Evolutionary conservation across 2,797 vertebrate species (phyloP).

Genomic region (Tachyglossus aculeatus): DNA sequence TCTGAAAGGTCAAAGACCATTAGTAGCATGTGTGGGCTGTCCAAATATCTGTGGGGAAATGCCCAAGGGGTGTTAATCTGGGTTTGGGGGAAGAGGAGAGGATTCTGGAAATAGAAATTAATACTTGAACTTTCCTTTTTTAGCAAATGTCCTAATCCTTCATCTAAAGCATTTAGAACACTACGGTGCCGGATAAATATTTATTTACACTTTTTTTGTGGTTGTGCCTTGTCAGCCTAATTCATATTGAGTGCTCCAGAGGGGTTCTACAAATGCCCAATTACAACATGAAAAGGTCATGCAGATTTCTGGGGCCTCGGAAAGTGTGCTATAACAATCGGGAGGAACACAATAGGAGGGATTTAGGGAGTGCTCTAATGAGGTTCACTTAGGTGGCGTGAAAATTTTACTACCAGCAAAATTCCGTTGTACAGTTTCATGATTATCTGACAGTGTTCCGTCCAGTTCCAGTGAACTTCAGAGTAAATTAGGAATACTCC

Average conservation of each 20-base stretch:
- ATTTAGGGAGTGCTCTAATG: background rate
- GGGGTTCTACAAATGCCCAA: no score
- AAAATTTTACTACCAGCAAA: background rate
- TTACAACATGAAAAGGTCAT: background rate
- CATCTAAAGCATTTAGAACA: background rate
- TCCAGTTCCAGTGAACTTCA: constrained; percentile 12
- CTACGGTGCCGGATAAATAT: background rate
- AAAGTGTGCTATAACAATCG: background rate
- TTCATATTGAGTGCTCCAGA: background rate
- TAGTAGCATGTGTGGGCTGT: no score
- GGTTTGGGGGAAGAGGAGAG: no score
- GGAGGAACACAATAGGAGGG: background rate
- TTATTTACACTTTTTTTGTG: background rate
- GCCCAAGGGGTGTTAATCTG: no score
- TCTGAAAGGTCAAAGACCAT: no score
- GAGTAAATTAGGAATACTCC: constrained; percentile 9
- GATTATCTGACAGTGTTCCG: constrained; percentile 11
- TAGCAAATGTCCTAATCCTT: no score
- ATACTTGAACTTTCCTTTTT: no score
- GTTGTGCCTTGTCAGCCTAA: background rate
- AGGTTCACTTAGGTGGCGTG: background rate
- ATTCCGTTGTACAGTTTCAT: constrained; percentile 1
- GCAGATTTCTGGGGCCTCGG: background rate
- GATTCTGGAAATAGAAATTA: no score
- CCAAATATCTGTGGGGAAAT: no score